These are phyloP conservation scores for Leptocoma aspasia DNA, from an alignment of 2,113 vertebrate genomes.

Conservation along the genomic window DNA sequence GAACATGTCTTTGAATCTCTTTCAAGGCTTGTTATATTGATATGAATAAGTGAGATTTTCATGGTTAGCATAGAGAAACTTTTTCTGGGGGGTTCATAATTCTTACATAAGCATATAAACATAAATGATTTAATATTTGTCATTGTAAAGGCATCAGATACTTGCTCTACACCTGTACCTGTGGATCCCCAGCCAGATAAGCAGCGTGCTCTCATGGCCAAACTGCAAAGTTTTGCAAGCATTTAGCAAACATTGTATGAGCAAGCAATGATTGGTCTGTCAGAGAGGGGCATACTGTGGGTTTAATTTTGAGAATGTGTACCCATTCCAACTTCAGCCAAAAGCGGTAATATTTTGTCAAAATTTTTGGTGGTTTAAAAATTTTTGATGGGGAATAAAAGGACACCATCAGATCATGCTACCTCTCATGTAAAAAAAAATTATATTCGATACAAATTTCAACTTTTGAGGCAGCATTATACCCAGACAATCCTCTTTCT, in stretches of 20 bases:
- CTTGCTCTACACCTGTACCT: neutral
- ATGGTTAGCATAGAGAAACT: rapidly evolving
- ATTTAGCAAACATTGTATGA: neutral
- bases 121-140: neutral
- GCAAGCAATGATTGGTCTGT: neutral
- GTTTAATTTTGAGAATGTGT: neutral
- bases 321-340: neutral
- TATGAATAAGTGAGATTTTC: neutral
- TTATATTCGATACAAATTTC: neutral
- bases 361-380: neutral
- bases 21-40: neutral
- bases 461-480: neutral
- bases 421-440: neutral
- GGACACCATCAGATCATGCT: neutral
- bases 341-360: neutral
- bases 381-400: neutral
- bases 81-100: neutral
- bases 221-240: neutral
- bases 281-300: neutral
- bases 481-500: neutral
- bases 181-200: neutral
- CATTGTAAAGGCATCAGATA: neutral
- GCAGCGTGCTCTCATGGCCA: rapidly evolving
- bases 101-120: neutral
- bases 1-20: neutral